Evolutionary conservation across 2,888 invertebrate species (phyloP).

Genomic region (Eupsilia transversa): DNA sequence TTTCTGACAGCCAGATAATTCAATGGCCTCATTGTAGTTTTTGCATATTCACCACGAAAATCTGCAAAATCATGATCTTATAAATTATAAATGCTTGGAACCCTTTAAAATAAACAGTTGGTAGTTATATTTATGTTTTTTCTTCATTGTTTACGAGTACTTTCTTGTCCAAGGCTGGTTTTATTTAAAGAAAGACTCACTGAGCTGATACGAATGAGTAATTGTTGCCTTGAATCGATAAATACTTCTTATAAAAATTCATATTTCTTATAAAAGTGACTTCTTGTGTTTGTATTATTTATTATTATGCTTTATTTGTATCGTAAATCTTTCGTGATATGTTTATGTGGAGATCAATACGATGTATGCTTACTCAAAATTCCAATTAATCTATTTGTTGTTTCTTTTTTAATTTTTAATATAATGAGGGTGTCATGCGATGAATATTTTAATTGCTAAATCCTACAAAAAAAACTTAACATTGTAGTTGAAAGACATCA

Average conservation of each 20-base stretch:
- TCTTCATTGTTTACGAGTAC: slow-evolving; percentile 66
- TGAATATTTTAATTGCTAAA: too few relatives aligned
- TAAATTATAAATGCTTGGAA: slow-evolving; percentile 47
- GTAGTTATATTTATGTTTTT: slow-evolving; percentile 58
- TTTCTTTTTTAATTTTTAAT: not conserved
- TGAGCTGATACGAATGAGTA: slow-evolving; percentile 74
- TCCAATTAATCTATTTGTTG: slow-evolving; percentile 5
- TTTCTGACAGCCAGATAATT: not conserved
- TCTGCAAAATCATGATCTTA: slow-evolving; percentile 17
- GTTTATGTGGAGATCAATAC: slow-evolving; percentile 49
- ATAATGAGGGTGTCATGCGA: too few relatives aligned
- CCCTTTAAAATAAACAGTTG: slow-evolving; percentile 49
- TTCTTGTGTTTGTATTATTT: slow-evolving; percentile 46
- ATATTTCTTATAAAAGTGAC: slow-evolving; percentile 56
- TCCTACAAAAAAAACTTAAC: too few relatives aligned
- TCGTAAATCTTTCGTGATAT: slow-evolving; percentile 42
- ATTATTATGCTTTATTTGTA: slow-evolving; percentile 40
- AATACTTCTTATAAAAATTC: slow-evolving; percentile 63
- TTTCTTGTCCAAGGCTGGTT: slow-evolving; percentile 69
- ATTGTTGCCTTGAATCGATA: slow-evolving; percentile 75
- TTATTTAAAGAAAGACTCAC: slow-evolving; percentile 75
- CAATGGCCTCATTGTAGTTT: not conserved
- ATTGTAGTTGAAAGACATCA: too few relatives aligned
- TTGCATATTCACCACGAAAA: not conserved
- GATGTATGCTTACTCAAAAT: slow-evolving; percentile 10